These are phyloP conservation scores for Alauda arvensis DNA, from an alignment of 2,797 vertebrate genomes.

Conservation along the genomic window DNA sequence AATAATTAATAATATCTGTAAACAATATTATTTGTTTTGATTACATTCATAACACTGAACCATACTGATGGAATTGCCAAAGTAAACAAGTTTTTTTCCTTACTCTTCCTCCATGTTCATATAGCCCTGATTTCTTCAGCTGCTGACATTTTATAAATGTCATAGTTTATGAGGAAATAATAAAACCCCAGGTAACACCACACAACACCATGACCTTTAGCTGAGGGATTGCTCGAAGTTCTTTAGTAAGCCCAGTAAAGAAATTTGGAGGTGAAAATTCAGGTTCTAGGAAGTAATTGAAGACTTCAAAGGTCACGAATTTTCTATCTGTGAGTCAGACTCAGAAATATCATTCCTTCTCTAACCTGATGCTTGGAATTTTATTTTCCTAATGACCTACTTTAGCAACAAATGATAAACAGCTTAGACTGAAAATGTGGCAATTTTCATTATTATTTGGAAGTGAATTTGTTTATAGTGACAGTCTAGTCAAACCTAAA, in stretches of 20 bases:
- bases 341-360: neutral
- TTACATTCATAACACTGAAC: neutral
- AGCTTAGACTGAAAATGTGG: neutral
- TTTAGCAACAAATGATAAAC: neutral
- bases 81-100: neutral
- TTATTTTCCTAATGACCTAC: neutral
- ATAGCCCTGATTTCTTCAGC: conserved; percentile 28
- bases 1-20: neutral
- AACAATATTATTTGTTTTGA: neutral
- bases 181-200: conserved; percentile 60
- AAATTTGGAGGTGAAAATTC: conserved; percentile 59
- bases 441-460: neutral
- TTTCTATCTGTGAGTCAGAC: conserved; percentile 19
- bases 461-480: neutral
- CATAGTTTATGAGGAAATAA: conserved; percentile 70
- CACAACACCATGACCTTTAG: conserved; percentile 66
- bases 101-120: neutral
- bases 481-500: neutral
- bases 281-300: conserved; percentile 62
- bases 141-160: conserved; percentile 72
- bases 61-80: neutral
- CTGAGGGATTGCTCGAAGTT: conserved; percentile 54
- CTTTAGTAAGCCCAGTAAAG: conserved; percentile 51
- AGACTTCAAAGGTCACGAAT: conserved; percentile 63
- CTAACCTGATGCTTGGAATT: neutral